Evolutionary conservation across 2,888 invertebrate genomes (phyloP), one percentile per base, ranked within the genome.

Genomic region (Rhynchonema sp.): DNA sequence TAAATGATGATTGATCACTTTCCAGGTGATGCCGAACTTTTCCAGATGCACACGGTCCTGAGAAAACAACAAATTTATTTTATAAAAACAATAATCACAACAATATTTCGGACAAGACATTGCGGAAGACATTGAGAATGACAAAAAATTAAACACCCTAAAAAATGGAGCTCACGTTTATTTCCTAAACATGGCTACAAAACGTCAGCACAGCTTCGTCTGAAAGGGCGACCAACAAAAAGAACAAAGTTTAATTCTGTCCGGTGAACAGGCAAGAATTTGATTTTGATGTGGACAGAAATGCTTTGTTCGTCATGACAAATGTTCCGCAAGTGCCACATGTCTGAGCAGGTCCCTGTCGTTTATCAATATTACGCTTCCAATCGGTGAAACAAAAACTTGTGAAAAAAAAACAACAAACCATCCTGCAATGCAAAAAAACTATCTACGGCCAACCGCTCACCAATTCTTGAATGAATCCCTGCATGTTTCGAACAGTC

Each of bases 21-120:
- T 80, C 83, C 83, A 83, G 6, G 81, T 81, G 56, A 83, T 76
- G 66, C 80, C 79, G 68, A 82, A 82, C 67, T 79, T 79, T 64
- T 79, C 79, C 63, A 82, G 74, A 68, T 82, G 79, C 63, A 80
- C 78, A 60, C 76, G 74, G 71, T 82, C 81, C 75, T 75, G 68
- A 6, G 68, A 65, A 17, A 27, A 25, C n/a, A n/a, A n/a, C n/a
- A n/a, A n/a, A n/a, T n/a, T n/a, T n/a, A n/a, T n/a, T n/a, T n/a
- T n/a, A n/a, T n/a, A n/a, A n/a, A n/a, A n/a, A n/a, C n/a, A n/a
- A n/a, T n/a, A n/a, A n/a, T n/a, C n/a, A n/a, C n/a, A n/a, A n/a
- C n/a, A n/a, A n/a, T n/a, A n/a, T n/a, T n/a, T n/a, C n/a, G n/a
- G n/a, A n/a, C n/a, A n/a, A n/a, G n/a, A n/a, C n/a, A n/a, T n/a